Percentiles rank a stretch among this genome's conserved stretches.
Evolutionary conservation across 2,113 vertebrate genomes (phyloP).

Genomic region (Machaerirhynchus nigripectus): DNA sequence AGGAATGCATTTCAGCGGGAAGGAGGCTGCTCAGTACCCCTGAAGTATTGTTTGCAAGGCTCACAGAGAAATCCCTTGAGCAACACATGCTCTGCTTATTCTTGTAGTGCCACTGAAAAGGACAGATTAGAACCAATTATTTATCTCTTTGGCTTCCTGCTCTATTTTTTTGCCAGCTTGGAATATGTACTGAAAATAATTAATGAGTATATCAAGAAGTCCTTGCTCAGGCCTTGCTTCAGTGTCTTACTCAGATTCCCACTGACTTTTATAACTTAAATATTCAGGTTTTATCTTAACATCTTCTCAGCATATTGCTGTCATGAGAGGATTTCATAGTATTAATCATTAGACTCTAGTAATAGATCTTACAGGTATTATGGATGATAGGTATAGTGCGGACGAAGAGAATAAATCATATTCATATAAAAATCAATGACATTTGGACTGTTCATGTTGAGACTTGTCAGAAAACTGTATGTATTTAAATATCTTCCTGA

Average conservation of each 20-base stretch:
- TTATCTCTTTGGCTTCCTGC: constrained; percentile 39
- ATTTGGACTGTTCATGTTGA: neutral
- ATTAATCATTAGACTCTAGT: constrained; percentile 29
- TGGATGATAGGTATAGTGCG: neutral
- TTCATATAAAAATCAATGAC: constrained; percentile 32
- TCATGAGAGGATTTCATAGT: constrained; percentile 21
- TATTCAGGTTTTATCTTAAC: neutral
- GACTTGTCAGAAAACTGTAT: neutral
- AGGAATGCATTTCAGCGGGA: neutral
- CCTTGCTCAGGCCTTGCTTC: constrained; percentile 6
- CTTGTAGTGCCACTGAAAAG: constrained; percentile 7
- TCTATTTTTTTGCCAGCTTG: constrained; percentile 26
- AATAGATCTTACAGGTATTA: neutral
- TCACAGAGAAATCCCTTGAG: neutral
- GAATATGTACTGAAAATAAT: constrained; percentile 31
- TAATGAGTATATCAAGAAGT: neutral
- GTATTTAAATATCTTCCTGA: neutral
- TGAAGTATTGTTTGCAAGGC: neutral
- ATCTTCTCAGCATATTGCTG: constrained; percentile 37
- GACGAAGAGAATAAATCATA: constrained; percentile 38
- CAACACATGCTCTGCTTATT: neutral
- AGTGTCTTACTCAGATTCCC: neutral
- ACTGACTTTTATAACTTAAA: neutral
- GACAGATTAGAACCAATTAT: constrained; percentile 42
- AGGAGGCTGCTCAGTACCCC: neutral